Base-by-base conservation (phyloP, 1,140 invertebrate species). In the Bombus superbus region DNA sequence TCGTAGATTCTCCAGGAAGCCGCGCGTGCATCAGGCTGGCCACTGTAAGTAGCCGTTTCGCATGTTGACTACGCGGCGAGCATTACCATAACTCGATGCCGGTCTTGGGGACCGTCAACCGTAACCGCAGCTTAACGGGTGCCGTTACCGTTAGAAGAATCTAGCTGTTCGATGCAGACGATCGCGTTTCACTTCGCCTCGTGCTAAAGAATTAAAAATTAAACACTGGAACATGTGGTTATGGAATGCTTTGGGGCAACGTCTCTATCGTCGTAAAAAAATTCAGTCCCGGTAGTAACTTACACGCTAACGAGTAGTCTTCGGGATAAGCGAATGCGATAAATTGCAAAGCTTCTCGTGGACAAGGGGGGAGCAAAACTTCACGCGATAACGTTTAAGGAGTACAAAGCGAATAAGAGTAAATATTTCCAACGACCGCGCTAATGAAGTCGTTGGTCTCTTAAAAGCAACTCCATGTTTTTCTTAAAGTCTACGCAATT, bases 61-160 rank as follows among this genome's bases (percentile, higher is more conserved):
- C 59, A 73, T 77, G 74, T 69, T 77, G 73, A 83, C 77, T 77
- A 66, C 64, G 73, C 42, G 28, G 18, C 62, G 35, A 32, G 72
- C 44, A 83, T 83, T 83, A 83, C 81, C 81, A 83, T 83, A 83
- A 83, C 74, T 76, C 74, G 74, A 83, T 38, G 81, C 68, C 18
- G 32, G 40, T 76, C 62, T 47, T 32, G 44, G 10, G 13, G 79
- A 62, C 25, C 40, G 71, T 82, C 81, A 82, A 75, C 42, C 81
- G 71, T 74, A 64, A 64, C 81, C 81, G 71, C 81, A 18, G 57
- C 81, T 82, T 82, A 82, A 82, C 81, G 71, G 71, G n/a, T 47
- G 74, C 25, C 22, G 57, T 83, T 83, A 74, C 81, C 81, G 81
- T 83, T 83, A 83, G 73, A 25, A 35, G 47, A 81, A 42, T 22